Evolutionary conservation across 2,113 vertebrate species (phyloP).

Genomic region (Bujurquina vittata): DNA sequence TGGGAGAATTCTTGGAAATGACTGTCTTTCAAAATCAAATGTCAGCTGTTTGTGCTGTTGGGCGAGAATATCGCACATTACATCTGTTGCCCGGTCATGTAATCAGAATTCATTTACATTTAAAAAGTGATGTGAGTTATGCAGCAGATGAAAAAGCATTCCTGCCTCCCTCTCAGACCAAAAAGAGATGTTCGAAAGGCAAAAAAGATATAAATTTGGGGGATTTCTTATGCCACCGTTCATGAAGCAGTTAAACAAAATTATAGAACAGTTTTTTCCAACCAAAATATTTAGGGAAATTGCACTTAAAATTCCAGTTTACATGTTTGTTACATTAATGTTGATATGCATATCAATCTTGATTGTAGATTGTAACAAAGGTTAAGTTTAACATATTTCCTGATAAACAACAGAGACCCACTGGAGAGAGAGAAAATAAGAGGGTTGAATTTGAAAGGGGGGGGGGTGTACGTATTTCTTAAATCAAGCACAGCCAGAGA

Average conservation of each 20-base stretch:
- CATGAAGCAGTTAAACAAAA: neutral
- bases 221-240: too few relatives aligned
- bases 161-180: neutral
- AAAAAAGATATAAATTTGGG: neutral
- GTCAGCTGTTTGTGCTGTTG: constrained; percentile 44
- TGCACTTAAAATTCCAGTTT: neutral
- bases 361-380: neutral
- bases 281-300: neutral
- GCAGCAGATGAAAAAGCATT: neutral
- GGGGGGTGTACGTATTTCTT: neutral
- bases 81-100: constrained; percentile 56
- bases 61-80: constrained; percentile 54
- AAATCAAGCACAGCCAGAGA: neutral
- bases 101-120: constrained; percentile 68
- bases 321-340: neutral
- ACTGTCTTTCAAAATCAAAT: constrained; percentile 41
- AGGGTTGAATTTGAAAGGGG: neutral
- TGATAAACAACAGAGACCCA: neutral
- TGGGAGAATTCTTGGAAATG: constrained; percentile 41
- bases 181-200: neutral
- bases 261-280: neutral
- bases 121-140: constrained; percentile 37
- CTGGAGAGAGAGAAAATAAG: too few relatives aligned
- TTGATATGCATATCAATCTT: neutral
- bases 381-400: neutral